Evolutionary conservation across 2,797 vertebrate species (phyloP), one percentile per base, ranked within the genome.

Genomic region (Dryobates pubescens): DNA sequence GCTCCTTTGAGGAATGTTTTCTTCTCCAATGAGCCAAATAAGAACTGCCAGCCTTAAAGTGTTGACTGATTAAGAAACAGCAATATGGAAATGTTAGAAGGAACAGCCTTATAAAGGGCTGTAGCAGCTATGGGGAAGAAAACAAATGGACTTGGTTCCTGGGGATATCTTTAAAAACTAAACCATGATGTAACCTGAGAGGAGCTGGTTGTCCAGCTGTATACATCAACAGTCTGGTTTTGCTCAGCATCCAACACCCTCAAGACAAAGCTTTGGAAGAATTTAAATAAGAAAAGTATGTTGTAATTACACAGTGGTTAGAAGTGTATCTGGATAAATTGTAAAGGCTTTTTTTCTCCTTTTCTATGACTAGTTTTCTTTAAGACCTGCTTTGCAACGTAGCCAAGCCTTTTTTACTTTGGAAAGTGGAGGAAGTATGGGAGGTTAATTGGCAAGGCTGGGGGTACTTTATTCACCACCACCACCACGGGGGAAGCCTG

Each of bases 1-100:
- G 53, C 34, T 93, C 4, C 82, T 70, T 89, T 88, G 61, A 69
- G 91, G 62, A 91, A 89, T 49, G 34, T 63, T 87, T 86, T 38
- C 47, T 59, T 78, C 63, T 73, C 43, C 29, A 29, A 72, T 83
- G 59, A 81, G 63, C 89, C 70, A 81, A 90, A 57, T 59, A n/a
- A 82, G 32, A 90, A 13, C 38, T 81, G 91, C 82, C 47, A n/a
- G 51, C 59, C 32, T 72, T 30, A 85, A 82, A 91, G 86, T 0
- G 1, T 76, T 63, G 56, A 57, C 61, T 3, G 11, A 10, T 78
- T 92, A 93, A 83, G 70, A 88, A 86, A 61, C 34, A 38, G 38
- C 27, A 88, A 24, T 45, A 36, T 79, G 61, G 81, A 93, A 94
- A 89, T 91, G 70, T 41, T 74, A 61, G 54, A 75, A 61, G 32